Evolutionary conservation across 2,888 invertebrate species (phyloP), one percentile per base, ranked within the genome.

Genomic region (Stratiomys singularior): DNA sequence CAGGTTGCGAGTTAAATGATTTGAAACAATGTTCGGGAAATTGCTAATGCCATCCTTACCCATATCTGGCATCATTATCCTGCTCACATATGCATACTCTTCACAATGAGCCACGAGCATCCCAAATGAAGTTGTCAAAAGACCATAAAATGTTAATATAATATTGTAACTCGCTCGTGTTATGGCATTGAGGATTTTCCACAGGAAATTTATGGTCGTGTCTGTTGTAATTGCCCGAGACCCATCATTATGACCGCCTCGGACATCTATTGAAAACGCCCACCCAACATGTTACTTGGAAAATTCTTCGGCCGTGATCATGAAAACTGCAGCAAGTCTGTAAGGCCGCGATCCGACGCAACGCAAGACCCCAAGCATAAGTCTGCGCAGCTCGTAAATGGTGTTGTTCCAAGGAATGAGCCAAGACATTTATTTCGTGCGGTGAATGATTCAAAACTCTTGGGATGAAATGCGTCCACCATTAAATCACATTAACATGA

Each of bases 401-500:
- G 52, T 52, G 52, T 15, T 52, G 52, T 37, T 37, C 52, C n/a
- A n/a, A 18, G 52, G 25, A 63, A 63, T 25, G 25, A 27, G 25
- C 27, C 25, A 27, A 63, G 63, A 63, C 28, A 63, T 28, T 37
- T 63, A 37, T 66, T 66, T 67, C 67, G 37, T 69, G 30, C 47
- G 18, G 23, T 69, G 47, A 69, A 69, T 69, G 69, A 47, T 30
- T 25, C 7, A 9, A 47, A 25, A 15, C 21, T 21, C 23, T 69
- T n/a, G 44, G 21, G 47, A 69, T 69, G 69, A 69, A 69, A 69
- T 69, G 69, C 69, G 69, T 69, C 69, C 69, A 25, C 74, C 58
- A 74, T 74, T 74, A 74, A 74, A 30, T 18, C 56, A 58, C 74
- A 58, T 44, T 74, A 74, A 74, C 74, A 74, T 74, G 74, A 74